Percentiles rank a stretch among this genome's conserved stretches.
These are phyloP conservation scores for Phrynocephalus vlangalii DNA, from an alignment of 2,797 vertebrate genomes.

Conservation along the genomic window DNA sequence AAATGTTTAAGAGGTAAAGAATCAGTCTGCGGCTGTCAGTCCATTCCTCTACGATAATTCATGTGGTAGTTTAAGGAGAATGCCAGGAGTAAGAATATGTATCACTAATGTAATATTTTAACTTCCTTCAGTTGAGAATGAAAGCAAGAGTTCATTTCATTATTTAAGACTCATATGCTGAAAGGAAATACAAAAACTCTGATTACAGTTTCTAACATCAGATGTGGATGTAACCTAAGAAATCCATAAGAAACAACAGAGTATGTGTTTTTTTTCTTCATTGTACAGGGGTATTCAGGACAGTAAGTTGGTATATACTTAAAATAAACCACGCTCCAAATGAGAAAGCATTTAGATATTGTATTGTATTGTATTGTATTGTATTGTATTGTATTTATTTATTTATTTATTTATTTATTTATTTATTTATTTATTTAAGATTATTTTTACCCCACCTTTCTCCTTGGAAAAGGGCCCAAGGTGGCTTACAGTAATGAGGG, in stretches of 20 bases:
- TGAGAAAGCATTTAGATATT: neutral
- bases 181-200: neutral
- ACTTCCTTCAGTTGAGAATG: neutral
- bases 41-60: neutral
- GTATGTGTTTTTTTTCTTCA: neutral
- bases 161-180: neutral
- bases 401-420: neutral
- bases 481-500: no score
- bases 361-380: no score
- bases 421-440: no score
- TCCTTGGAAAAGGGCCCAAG: no score
- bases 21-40: neutral
- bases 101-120: neutral
- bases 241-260: neutral
- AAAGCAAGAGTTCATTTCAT: neutral
- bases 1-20: neutral
- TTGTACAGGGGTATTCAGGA: neutral
- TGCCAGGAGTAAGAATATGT: neutral
- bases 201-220: neutral
- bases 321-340: neutral
- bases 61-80: neutral
- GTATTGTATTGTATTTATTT: no score
- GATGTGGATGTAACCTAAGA: neutral
- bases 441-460: no score
- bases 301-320: neutral